phyloP scores from a whole-genome alignment of 2,888 invertebrate genomes.

The Oscheius sp. region DNA sequence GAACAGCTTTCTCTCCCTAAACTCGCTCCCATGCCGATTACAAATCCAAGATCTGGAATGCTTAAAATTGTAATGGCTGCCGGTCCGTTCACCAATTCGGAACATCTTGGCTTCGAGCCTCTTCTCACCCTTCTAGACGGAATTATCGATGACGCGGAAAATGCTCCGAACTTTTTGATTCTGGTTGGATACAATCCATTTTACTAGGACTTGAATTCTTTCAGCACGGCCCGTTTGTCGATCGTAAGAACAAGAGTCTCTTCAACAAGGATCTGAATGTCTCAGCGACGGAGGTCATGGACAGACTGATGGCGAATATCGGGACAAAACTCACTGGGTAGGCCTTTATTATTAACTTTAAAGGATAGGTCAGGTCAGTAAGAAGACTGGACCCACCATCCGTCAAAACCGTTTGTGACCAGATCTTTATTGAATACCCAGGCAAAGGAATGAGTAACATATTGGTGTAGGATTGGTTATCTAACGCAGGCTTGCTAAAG shows the following conservation, averaged over 20 bases:
- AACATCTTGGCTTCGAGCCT: constrained; percentile 48
- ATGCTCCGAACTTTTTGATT: constrained; percentile 37
- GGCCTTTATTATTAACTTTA: too few relatives aligned
- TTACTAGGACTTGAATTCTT: not conserved
- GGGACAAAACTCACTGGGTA: constrained; percentile 37
- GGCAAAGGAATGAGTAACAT: too few relatives aligned
- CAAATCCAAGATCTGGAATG: not conserved
- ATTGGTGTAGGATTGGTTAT: too few relatives aligned
- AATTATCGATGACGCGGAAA: constrained; percentile 39
- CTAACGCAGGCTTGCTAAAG: too few relatives aligned
- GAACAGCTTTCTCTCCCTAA: constrained; percentile 1
- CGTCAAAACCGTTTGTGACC: too few relatives aligned
- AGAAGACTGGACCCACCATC: too few relatives aligned
- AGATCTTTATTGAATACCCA: too few relatives aligned
- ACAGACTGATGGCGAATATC: constrained; percentile 26
- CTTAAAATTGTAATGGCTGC: constrained; percentile 43
- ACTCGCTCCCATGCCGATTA: not conserved
- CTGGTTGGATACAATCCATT: not conserved
- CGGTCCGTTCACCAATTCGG: constrained; percentile 48
- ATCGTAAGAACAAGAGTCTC: constrained; percentile 42
- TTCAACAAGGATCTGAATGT: constrained; percentile 4
- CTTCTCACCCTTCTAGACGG: constrained; percentile 45
- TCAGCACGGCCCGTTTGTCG: constrained; percentile 52
- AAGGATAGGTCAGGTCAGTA: too few relatives aligned
- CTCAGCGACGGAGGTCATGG: not conserved